Conservation (phyloP, 2,888 invertebrate species). For the Morinoia aosen region DNA sequence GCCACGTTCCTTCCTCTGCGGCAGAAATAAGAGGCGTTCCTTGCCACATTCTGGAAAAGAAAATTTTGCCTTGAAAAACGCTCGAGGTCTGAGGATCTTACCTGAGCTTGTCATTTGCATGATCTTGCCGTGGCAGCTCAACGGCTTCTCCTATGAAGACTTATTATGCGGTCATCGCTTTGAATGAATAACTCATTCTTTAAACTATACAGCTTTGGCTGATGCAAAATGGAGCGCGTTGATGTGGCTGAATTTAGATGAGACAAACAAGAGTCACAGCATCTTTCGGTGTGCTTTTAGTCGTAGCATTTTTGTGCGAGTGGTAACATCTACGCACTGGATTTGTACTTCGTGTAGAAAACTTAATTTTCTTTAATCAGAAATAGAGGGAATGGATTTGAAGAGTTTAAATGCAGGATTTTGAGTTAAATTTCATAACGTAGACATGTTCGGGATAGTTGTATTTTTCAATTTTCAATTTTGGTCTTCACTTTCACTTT, state of each 20-base stretch:
- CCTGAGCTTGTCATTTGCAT: constrained; percentile 2
- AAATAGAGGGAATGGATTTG: background rate
- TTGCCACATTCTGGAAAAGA: background rate
- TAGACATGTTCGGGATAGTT: too few relatives aligned
- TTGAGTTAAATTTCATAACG: too few relatives aligned
- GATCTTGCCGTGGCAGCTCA: background rate
- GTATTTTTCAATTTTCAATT: too few relatives aligned
- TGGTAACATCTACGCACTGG: background rate
- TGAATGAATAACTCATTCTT: constrained; percentile 26
- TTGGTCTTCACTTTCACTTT: too few relatives aligned
- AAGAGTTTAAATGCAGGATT: background rate
- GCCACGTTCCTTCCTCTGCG: background rate
- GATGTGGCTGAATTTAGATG: background rate
- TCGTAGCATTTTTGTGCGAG: background rate
- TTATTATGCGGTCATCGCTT: background rate
- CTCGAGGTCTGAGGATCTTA: background rate
- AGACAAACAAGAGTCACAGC: background rate
- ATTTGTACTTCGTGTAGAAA: background rate
- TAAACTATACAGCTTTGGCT: background rate
- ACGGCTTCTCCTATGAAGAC: constrained; percentile 12
- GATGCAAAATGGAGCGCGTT: background rate
- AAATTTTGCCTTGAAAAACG: background rate
- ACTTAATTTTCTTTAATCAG: background rate
- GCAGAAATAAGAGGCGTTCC: constrained; percentile 10
- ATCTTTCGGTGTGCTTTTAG: background rate